Evolutionary conservation across 2,113 vertebrate genomes (phyloP).

Genomic region (Gnathonemus echidnorhynchus): DNA sequence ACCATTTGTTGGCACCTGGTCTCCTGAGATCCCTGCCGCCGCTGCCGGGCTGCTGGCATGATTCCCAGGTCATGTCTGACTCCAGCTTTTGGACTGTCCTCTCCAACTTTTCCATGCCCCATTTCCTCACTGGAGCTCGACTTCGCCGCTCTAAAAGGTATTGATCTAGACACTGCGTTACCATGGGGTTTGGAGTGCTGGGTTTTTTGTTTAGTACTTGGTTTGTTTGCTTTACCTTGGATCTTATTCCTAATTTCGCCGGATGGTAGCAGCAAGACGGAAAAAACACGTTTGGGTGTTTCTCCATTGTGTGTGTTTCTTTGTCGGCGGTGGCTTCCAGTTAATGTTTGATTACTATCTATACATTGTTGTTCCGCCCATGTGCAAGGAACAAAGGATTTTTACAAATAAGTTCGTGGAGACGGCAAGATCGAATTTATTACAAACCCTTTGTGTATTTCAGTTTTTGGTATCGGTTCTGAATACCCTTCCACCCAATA

Average conservation of each 20-base stretch:
- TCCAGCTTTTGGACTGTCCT: slow-evolving; percentile 77
- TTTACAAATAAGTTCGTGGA: slow-evolving; percentile 8
- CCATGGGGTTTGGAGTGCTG: neutral
- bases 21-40: slow-evolving; percentile 27
- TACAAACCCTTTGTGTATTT: neutral
- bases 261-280: neutral
- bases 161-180: slow-evolving; percentile 19
- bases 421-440: neutral
- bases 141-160: slow-evolving; percentile 94
- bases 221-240: neutral
- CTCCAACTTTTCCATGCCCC: slow-evolving; percentile 82
- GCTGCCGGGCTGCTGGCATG: slow-evolving; percentile 42
- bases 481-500: neutral
- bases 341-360: slow-evolving; percentile 37
- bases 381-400: slow-evolving; percentile 32
- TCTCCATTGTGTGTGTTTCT: slow-evolving; percentile 25
- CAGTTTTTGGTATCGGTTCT: neutral
- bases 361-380: slow-evolving; percentile 26
- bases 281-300: neutral
- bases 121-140: slow-evolving; percentile 73
- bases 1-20: slow-evolving; percentile 30
- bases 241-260: neutral
- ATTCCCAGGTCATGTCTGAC: slow-evolving; percentile 72
- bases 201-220: neutral
- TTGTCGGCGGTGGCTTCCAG: neutral